phyloP scores from a whole-genome alignment of 2,113 vertebrate genomes.

The Calyptommatus sinebrachiatus region DNA sequence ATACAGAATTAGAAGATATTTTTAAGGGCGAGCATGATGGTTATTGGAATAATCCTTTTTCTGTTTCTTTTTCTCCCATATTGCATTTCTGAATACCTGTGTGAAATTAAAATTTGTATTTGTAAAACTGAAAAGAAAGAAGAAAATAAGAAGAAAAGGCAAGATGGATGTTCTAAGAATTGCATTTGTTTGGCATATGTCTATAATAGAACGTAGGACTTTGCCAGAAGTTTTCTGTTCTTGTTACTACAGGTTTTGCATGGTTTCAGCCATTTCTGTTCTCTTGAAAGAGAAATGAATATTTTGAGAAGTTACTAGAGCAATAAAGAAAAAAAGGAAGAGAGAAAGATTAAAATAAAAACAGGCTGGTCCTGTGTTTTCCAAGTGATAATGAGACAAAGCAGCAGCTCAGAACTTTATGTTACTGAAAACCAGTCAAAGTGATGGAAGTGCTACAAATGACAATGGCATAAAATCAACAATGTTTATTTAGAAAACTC shows the following conservation, averaged over 20 bases:
- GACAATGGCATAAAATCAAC: conserved; percentile 46
- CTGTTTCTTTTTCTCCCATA: background rate
- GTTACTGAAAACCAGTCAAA: conserved; percentile 46
- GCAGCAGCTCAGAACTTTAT: conserved; percentile 54
- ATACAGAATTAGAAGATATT: background rate
- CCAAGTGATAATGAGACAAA: conserved; percentile 59
- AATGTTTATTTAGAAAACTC: conserved; percentile 37
- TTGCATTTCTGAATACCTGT: background rate
- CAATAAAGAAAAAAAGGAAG: conserved; percentile 29
- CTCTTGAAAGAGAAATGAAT: conserved; percentile 65
- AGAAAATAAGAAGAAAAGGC: conserved; percentile 39
- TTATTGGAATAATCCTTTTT: background rate
- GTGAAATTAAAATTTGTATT: conserved; percentile 43
- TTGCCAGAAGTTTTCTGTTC: conserved; percentile 56
- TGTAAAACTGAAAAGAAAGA: conserved; percentile 34
- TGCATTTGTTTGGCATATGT: conserved; percentile 56
- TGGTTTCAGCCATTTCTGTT: conserved; percentile 60
- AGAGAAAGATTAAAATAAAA: conserved; percentile 33
- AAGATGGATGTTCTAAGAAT: conserved; percentile 46
- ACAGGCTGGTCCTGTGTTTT: conserved; percentile 20
- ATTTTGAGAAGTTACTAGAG: conserved; percentile 65
- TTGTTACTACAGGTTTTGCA: conserved; percentile 59
- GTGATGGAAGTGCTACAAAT: conserved; percentile 48
- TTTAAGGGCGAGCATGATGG: background rate
- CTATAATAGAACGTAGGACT: conserved; percentile 58